Evolutionary conservation across 2,888 invertebrate species (phyloP), one percentile per base, ranked within the genome.

Genomic region (Chymomyza fuscimana): DNA sequence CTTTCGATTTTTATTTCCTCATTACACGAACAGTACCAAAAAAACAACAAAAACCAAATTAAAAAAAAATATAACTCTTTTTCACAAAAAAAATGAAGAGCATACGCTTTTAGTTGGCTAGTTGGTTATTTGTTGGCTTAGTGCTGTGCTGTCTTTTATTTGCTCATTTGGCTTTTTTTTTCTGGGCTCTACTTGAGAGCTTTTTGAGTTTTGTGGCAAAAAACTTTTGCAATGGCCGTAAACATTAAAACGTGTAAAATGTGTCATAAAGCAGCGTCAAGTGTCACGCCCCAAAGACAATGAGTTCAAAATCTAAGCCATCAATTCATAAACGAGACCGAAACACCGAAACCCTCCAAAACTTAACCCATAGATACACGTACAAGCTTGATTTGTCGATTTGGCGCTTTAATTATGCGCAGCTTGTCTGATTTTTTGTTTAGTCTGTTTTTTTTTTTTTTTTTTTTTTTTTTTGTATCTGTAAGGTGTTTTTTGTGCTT

Each of bases 1-100:
- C 84, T 85, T 85, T 86, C 77, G 65, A 80, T 88, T 86, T 77
- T 78, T 78, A 74, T 86, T 83, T 86, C 76, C 80, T 81, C 82
- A 75, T 78, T 83, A 79, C 70, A 81, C 72, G 65, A 29, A 52
- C 25, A 19, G 22, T 66, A 67, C 56, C 76, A 76, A 76, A 73
- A 52, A 61, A 62, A 56, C 2, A 58, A 58, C 29, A 65, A 52
- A 15, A 15, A 51, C 51, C 5, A 51, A 51, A 51, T 0, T 3
- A 22, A 51, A 5, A n/a, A 51, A 51, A 15, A 15, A 16, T 54
- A 54, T 19, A 54, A 54, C 54, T 46, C 40, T 46, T 46, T 40
- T 46, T 46, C 12, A 32, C 9, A 58, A 67, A 67, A 67, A 71
- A 76, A 80, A 54, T 74, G 78, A 78, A 77, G 74, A 73, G 70